Evolutionary conservation across 2,888 invertebrate genomes (phyloP), one percentile per base, ranked within the genome.

Genomic region (Lycophotia porphyrea): DNA sequence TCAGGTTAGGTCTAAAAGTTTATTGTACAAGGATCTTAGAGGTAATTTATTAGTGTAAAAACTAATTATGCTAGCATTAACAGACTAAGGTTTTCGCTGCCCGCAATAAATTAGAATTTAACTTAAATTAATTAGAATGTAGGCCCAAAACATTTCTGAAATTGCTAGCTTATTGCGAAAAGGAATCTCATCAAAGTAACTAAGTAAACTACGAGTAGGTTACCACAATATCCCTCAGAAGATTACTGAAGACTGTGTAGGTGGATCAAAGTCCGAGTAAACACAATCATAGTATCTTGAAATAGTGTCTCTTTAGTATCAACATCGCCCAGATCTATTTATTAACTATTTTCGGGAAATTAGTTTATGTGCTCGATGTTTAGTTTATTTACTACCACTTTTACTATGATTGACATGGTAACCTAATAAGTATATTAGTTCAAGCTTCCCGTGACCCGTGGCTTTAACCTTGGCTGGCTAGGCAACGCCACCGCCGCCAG

Each of bases 81-180:
- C 21, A 15, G 13, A 36, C n/a, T 9, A 63, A 31, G 31, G 11
- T 39, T 73, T 55, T 44, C 21, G 52, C n/a, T 34, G 13, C n/a
- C 18, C 27, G n/a, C 15, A 71, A n/a, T 49, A 8, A 60, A 52
- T 69, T 52, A 36, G 5, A 76, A 44, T 44, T 36, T 52, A 39
- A 72, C 21, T 44, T 27, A n/a, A 72, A 72, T 42, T 21, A 52
- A 31, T 42, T 21, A n/a, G n/a, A 72, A 4, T 11, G n/a, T 27
- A 21, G 31, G 7, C n/a, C 52, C 13, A 42, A 44, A 42, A 13
- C 42, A 9, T 72, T 42, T 34, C 13, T n/a, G 18, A 71, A 15
- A 31, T 18, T 31, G 39, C 7, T n/a, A 71, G 71, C 13, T 52
- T 71, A 42, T 27, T 55, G 15, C 1, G 55, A 27, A 55, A 27